Percentiles rank a stretch among this genome's conserved stretches.
phyloP scores from a whole-genome alignment of 2,888 invertebrate species.

The Hydraecia micacea region DNA sequence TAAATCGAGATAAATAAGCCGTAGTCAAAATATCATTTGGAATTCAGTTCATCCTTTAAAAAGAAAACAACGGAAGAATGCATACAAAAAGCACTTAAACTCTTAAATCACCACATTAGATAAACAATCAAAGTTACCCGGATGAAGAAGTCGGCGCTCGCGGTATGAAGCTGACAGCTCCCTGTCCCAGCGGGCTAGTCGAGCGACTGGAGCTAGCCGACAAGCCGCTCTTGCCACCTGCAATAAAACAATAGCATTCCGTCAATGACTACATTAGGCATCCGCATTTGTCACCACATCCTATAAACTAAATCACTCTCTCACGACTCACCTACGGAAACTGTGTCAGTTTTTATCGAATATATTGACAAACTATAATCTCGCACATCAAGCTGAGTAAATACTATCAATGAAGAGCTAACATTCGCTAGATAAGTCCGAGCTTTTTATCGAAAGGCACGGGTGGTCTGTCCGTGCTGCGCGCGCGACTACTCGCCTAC shows the following conservation, averaged over 20 bases:
- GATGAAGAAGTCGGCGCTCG: slow-evolving; percentile 91
- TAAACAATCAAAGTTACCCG: slow-evolving; percentile 77
- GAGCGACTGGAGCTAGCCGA: slow-evolving; percentile 91
- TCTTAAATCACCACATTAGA: slow-evolving; percentile 48
- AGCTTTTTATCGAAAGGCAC: slow-evolving; percentile 78
- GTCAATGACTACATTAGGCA: slow-evolving; percentile 57
- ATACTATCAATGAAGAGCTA: slow-evolving; percentile 74
- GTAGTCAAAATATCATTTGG: background rate
- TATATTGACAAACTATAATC: slow-evolving; percentile 66
- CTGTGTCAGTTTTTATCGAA: slow-evolving; percentile 48
- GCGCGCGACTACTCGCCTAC: slow-evolving; percentile 75
- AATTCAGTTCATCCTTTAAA: slow-evolving; percentile 19
- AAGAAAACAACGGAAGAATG: slow-evolving; percentile 38
- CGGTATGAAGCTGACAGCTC: slow-evolving; percentile 87
- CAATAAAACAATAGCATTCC: slow-evolving; percentile 69
- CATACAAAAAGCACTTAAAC: slow-evolving; percentile 45
- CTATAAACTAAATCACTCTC: slow-evolving; percentile 42
- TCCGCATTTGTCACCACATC: slow-evolving; percentile 13
- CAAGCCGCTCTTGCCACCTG: slow-evolving; percentile 86
- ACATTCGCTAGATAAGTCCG: slow-evolving; percentile 75
- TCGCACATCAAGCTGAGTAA: slow-evolving; percentile 74
- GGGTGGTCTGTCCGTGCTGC: slow-evolving; percentile 80
- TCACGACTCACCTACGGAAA: slow-evolving; percentile 35
- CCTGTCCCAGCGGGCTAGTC: slow-evolving; percentile 89
- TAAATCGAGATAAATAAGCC: slow-evolving; percentile 16